Base-by-base conservation (phyloP, 1,140 invertebrate genomes). In the Neotoxoptera formosana region DNA sequence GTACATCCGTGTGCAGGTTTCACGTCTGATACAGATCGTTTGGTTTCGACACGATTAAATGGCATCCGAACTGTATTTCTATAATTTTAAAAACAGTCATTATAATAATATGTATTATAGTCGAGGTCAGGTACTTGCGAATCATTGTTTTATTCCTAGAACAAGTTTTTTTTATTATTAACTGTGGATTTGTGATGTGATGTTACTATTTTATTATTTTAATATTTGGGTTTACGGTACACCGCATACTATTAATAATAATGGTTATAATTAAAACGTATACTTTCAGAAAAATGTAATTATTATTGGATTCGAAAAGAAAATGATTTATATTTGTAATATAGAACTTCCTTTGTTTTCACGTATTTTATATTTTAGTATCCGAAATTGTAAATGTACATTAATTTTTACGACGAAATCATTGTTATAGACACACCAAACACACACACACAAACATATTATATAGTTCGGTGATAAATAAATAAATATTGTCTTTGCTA, bases 401-500 rank as follows among this genome's bases (percentile, higher is more conserved):
- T 76, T n/a, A 17, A 76, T 76, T 76, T 76, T n/a, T 76, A 76
- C n/a, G 11, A 76, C 17, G 4, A 76, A 17, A 14, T 76, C 60
- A 76, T 76, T 76, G 60, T 76, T n/a, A 76, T 76, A 76, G 60
- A 76, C 41, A 41, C 41, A 41, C 41, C 41, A 9, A 0, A 51
- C 17, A 51, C 1, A 51, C 14, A 20, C 7, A 67, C 11, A 67
- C 11, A 67, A 6, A 67, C 11, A 76, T 17, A n/a, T 34, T 17
- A 76, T 17, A 67, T 7, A 76, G n/a, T 76, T 76, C 30, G n/a
- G n/a, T 76, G 4, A 23, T 23, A 53, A 76, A 76, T n/a, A 67
- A 67, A 67, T 76, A 76, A 76, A 76, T 76, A 76, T 76, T 76
- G n/a, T 76, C n/a, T 76, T 76, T 76, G n/a, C 30, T 76, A 76